phyloP scores from a whole-genome alignment of 1,140 invertebrate species.

The Cheumatopsyche charites region DNA sequence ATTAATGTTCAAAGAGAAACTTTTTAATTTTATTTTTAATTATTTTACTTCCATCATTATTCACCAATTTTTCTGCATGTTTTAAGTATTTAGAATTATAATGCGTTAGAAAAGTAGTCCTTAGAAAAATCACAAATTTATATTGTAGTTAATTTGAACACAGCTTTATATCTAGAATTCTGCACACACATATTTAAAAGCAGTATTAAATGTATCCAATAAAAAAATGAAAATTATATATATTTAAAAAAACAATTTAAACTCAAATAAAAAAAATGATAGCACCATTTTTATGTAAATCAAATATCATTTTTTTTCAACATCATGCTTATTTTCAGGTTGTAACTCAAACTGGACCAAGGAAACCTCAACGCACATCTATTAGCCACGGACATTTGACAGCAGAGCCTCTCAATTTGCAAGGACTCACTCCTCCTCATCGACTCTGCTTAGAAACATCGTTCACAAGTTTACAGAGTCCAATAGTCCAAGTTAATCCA shows the following conservation, averaged over 20 bases:
- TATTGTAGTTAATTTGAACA: no score
- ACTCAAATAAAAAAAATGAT: background rate
- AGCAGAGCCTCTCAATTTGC: constrained; percentile 40
- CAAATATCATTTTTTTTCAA: background rate
- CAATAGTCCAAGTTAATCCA: constrained; percentile 53
- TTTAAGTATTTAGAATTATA: no score
- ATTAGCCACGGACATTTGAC: constrained; percentile 52
- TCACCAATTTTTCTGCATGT: no score
- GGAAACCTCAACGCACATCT: constrained; percentile 69
- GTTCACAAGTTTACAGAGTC: constrained; percentile 71
- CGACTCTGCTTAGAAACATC: constrained; percentile 76
- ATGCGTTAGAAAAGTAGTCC: no score
- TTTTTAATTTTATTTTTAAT: no score
- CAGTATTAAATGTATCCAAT: background rate
- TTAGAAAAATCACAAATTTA: no score
- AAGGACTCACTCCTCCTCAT: constrained; percentile 60
- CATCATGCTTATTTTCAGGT: constrained; percentile 60
- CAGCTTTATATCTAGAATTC: no score
- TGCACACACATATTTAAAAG: background rate
- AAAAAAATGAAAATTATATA: background rate
- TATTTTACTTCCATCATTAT: no score
- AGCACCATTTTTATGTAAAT: background rate
- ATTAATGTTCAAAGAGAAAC: no score
- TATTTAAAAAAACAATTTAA: background rate
- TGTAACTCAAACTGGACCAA: constrained; percentile 75